A percentile compares a stretch with the other conserved stretches of the same genome.
Conservation (phyloP, 1,140 invertebrate species). For the Yoshiicerus persimilis region DNA sequence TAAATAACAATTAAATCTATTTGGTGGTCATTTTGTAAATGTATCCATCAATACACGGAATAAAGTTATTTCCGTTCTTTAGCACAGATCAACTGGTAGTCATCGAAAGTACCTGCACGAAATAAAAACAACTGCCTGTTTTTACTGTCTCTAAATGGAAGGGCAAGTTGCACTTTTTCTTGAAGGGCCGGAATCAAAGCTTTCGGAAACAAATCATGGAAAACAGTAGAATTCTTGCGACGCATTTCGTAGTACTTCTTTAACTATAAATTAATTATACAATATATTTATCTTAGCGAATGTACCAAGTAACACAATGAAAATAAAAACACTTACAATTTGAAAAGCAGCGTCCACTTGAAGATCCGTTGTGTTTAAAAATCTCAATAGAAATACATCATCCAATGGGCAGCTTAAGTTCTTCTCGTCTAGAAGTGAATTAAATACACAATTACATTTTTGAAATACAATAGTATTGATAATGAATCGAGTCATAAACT, state of each 20-base stretch:
- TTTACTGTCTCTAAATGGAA: conserved; percentile 1
- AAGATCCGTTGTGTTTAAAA: background rate
- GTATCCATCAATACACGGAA: background rate
- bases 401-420: background rate
- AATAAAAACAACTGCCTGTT: conserved; percentile 38
- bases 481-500: background rate
- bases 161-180: conserved; percentile 26
- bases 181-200: background rate
- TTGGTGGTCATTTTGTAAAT: background rate
- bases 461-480: too few species aligned
- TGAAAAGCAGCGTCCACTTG: background rate
- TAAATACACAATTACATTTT: background rate
- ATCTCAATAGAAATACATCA: background rate
- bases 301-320: background rate
- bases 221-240: background rate
- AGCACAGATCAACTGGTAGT: background rate
- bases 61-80: background rate
- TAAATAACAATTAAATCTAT: background rate
- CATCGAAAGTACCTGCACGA: conserved; percentile 15
- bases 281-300: background rate
- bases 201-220: conserved; percentile 23
- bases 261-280: background rate
- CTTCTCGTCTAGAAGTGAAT: background rate
- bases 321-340: background rate
- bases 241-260: conserved; percentile 41